These are phyloP conservation scores for Salvator merianae DNA, from an alignment of 2,113 vertebrate species.

Conservation along the genomic window DNA sequence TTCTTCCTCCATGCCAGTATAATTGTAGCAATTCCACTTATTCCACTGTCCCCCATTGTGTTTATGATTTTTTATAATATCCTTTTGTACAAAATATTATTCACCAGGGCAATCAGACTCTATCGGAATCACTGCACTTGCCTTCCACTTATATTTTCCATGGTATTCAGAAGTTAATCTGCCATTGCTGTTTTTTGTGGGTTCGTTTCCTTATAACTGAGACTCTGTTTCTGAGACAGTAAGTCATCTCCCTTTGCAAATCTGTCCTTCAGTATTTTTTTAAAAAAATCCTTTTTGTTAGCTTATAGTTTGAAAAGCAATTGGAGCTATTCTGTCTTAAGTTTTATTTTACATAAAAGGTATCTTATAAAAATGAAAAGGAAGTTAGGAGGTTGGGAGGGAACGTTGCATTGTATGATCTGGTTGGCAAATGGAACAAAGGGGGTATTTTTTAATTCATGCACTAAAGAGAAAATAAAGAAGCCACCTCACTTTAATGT, in stretches of 20 bases:
- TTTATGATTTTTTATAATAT: too few relatives aligned
- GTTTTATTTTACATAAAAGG: slow-evolving; percentile 57
- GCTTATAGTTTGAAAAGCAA: slow-evolving; percentile 56
- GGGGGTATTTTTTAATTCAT: slow-evolving; percentile 62
- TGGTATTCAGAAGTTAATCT: slow-evolving; percentile 43
- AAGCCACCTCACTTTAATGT: slow-evolving; percentile 47
- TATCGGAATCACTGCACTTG: neutral
- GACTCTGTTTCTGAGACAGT: slow-evolving; percentile 14
- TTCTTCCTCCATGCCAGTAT: too few relatives aligned
- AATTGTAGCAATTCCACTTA: too few relatives aligned
- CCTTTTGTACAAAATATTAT: neutral
- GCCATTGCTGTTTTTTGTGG: slow-evolving; percentile 34
- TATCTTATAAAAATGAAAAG: slow-evolving; percentile 56
- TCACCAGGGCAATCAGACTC: neutral
- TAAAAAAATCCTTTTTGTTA: slow-evolving; percentile 60
- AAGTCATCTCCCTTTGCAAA: slow-evolving; percentile 37
- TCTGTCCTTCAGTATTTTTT: slow-evolving; percentile 27
- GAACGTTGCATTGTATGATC: slow-evolving; percentile 54
- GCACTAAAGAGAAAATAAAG: slow-evolving; percentile 68
- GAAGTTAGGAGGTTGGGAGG: slow-evolving; percentile 7
- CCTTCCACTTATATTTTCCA: neutral
- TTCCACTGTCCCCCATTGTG: too few relatives aligned
- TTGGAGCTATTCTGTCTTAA: slow-evolving; percentile 61
- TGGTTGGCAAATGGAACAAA: slow-evolving; percentile 59
- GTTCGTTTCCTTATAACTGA: slow-evolving; percentile 32